Conservation (phyloP, 1,140 invertebrate species). For the Gryon sp. region DNA sequence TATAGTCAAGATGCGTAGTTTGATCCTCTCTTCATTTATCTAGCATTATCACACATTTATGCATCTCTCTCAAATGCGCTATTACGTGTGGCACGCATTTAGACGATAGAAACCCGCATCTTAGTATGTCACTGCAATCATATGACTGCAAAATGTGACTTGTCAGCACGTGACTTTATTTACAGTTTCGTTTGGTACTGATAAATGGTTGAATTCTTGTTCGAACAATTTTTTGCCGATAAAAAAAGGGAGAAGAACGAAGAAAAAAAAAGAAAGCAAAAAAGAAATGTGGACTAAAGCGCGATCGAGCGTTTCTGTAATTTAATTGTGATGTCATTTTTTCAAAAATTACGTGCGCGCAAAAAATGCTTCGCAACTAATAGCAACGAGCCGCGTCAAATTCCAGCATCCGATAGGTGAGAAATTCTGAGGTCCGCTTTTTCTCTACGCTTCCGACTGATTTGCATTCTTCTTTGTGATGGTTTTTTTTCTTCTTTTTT, state of each 20-base stretch:
- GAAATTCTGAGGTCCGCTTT: conserved; percentile 32
- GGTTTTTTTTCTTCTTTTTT: conserved; percentile 28
- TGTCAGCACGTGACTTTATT: conserved; percentile 81
- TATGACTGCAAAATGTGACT: conserved; percentile 78
- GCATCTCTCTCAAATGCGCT: no score
- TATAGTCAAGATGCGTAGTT: conserved; percentile 44
- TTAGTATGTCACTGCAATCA: conserved; percentile 77
- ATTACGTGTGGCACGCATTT: no score
- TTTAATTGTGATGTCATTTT: conserved; percentile 79
- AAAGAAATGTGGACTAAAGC: conserved; percentile 48
- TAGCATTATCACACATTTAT: no score
- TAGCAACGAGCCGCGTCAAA: conserved; percentile 52
- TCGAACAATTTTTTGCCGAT: conserved; percentile 39
- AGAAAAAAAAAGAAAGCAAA: background rate
- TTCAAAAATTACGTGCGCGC: conserved; percentile 76
- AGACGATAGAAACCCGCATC: no score
- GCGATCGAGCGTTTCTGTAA: conserved; percentile 25
- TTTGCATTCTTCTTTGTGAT: conserved; percentile 37
- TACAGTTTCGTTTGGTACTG: conserved; percentile 74
- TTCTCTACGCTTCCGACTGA: conserved; percentile 27
- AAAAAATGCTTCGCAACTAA: conserved; percentile 41
- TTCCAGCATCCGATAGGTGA: conserved; percentile 67
- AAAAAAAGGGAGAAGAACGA: no score
- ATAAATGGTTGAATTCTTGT: no score
- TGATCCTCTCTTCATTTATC: no score